Percentiles rank a stretch among this genome's conserved stretches.
Conservation (phyloP, 2,797 vertebrate species). For the Hippoglossus hippoglossus region DNA sequence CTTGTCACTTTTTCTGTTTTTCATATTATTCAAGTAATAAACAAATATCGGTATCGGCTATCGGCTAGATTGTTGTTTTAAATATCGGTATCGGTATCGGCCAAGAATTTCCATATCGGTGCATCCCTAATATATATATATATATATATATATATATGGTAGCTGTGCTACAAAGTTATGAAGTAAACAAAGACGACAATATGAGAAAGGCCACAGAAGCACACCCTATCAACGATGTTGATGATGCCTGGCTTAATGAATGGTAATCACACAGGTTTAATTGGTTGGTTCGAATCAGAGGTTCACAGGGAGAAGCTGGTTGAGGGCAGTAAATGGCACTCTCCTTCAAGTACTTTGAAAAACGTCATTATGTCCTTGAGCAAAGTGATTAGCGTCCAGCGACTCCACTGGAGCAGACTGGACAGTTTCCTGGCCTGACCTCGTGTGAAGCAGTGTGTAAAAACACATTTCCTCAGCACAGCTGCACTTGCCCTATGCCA, state of each 20-base stretch:
- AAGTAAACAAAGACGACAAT: conserved; percentile 25
- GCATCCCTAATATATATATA: too few species aligned
- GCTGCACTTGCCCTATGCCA: background rate
- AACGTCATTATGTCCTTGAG: conserved; percentile 24
- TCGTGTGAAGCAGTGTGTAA: conserved; percentile 4
- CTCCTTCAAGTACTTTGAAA: conserved; percentile 28
- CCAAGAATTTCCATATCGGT: too few species aligned
- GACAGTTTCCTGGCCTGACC: conserved; percentile 13
- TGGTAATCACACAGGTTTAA: conserved; percentile 28
- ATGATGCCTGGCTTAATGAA: conserved; percentile 22
- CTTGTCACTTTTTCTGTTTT: too few species aligned
- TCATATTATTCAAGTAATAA: too few species aligned
- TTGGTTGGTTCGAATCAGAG: conserved; percentile 28
- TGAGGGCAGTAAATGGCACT: conserved; percentile 15
- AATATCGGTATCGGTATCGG: too few species aligned
- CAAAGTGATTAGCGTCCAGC: conserved; percentile 16
- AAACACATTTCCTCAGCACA: conserved; percentile 32
- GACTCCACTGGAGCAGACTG: conserved; percentile 13
- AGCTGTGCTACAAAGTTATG: background rate
- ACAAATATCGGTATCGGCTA: too few species aligned
- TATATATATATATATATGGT: background rate
- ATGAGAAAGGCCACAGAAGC: background rate
- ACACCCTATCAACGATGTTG: conserved; percentile 2
- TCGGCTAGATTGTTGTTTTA: too few species aligned
- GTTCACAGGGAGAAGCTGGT: conserved; percentile 9